Conservation (phyloP, 2,113 vertebrate species). For the Chamaetylas fuelleborni region DNA sequence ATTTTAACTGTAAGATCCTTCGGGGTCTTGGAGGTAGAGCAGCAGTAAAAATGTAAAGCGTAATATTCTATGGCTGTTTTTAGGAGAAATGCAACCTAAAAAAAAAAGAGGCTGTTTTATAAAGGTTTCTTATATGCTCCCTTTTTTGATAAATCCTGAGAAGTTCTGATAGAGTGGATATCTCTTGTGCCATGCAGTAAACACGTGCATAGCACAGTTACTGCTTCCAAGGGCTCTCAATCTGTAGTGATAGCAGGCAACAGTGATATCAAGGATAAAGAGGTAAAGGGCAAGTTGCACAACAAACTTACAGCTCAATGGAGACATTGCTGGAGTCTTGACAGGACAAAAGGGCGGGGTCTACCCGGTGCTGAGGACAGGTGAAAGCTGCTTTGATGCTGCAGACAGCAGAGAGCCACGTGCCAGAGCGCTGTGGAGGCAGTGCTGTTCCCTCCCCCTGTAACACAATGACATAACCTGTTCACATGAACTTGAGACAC, state of each 20-base stretch:
- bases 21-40: not conserved
- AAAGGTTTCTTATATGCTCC: not conserved
- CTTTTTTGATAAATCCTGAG: not conserved
- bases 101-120: not conserved
- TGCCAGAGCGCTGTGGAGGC: not conserved
- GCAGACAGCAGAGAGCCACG: not conserved
- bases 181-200: not conserved
- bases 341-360: not conserved
- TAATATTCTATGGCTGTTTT: not conserved
- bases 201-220: not conserved
- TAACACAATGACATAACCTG: not conserved
- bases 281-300: not conserved
- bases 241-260: not conserved
- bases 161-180: not conserved
- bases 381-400: not conserved
- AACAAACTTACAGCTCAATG: not conserved
- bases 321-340: not conserved
- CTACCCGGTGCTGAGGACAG: not conserved
- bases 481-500: not conserved
- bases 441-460: not conserved
- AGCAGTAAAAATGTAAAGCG: not conserved
- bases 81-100: not conserved
- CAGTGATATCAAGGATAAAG: not conserved
- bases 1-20: not conserved
- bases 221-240: not conserved